Base-by-base conservation (phyloP, 2,797 vertebrate genomes). In the Furcifer pardalis region DNA sequence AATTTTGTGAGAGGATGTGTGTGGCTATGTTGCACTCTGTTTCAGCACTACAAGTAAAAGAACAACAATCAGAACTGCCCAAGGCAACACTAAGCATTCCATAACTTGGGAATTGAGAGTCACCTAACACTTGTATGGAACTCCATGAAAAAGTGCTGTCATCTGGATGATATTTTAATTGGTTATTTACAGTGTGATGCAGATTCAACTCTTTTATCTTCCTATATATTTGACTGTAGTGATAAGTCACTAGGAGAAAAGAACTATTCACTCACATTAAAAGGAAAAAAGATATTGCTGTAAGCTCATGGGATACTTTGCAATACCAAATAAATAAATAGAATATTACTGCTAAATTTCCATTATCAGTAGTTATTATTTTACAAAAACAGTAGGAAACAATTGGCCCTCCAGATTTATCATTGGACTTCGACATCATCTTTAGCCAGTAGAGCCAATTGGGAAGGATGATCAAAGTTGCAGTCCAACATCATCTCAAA, bases 241-340 rank as follows among this genome's bases (percentile, higher is more conserved):
- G 27, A 19, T 40, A 17, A 66, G 46, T 25, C 23, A 5, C 7
- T 66, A 13, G 9, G 35, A 3, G 15, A 37, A 5, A 56, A 83
- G n/a, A 35, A 73, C 3, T 30, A 74, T 60, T n/a, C n/a, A n/a
- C n/a, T 82, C n/a, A 60, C n/a, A 82, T 82, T 46, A 63, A 46
- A 25, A 10, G 40, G 8, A 13, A 13, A 19, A 8, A 72, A 78
- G n/a, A n/a, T n/a, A 49, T 25, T 49, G 32, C 60, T 63, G n/a
- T 62, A 46, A 76, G 9, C 25, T 5, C 32, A 66, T 23, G 2
- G 62, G 19, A 30, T 56, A 83, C 35, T 30, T 6, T 2, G 8
- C 27, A 46, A 77, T 77, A 37, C 25, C 63, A 76, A 76, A n/a
- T 27, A 83, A 56, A 68, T n/a, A 35, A 69, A 69, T 35, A 42